These are phyloP conservation scores for Eristalis arbustorum DNA, from an alignment of 2,888 invertebrate species.

Conservation along the genomic window DNA sequence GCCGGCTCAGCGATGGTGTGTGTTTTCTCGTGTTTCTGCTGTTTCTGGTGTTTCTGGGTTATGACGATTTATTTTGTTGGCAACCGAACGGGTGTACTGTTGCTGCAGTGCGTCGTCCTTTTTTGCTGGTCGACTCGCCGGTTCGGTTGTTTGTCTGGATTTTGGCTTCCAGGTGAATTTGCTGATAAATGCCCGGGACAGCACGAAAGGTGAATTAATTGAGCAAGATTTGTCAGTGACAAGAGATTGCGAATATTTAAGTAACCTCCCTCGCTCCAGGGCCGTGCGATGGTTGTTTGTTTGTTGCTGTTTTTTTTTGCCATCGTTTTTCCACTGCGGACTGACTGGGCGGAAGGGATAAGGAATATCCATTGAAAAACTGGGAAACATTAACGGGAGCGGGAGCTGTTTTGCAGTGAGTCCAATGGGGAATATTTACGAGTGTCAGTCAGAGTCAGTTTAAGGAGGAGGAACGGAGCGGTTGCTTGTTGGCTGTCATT, in stretches of 20 bases:
- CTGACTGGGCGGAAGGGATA: not conserved
- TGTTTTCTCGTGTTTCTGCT: conserved; percentile 26
- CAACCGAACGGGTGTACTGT: conserved; percentile 10
- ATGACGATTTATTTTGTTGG: conserved; percentile 62
- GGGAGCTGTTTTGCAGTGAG: not conserved
- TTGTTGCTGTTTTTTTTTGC: too few relatives aligned
- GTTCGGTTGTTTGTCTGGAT: conserved; percentile 33
- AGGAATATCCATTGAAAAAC: conserved; percentile 19
- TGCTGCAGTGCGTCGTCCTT: conserved; percentile 58
- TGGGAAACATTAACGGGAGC: not conserved
- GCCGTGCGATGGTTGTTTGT: not conserved
- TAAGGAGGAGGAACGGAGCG: not conserved
- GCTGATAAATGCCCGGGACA: conserved; percentile 56
- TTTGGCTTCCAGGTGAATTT: conserved; percentile 54
- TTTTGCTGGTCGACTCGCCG: conserved; percentile 1
- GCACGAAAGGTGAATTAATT: conserved; percentile 59
- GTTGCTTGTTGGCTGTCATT: not conserved
- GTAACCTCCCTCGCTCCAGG: conserved; percentile 19
- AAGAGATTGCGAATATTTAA: conserved; percentile 61
- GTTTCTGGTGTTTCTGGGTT: conserved; percentile 48
- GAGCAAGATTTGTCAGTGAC: conserved; percentile 63
- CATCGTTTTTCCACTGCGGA: not conserved
- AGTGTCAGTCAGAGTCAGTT: not conserved
- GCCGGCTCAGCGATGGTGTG: conserved; percentile 8
- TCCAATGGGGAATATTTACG: not conserved